Base-by-base conservation (phyloP, 2,797 vertebrate species). In the Pseudochaenichthys georgianus region DNA sequence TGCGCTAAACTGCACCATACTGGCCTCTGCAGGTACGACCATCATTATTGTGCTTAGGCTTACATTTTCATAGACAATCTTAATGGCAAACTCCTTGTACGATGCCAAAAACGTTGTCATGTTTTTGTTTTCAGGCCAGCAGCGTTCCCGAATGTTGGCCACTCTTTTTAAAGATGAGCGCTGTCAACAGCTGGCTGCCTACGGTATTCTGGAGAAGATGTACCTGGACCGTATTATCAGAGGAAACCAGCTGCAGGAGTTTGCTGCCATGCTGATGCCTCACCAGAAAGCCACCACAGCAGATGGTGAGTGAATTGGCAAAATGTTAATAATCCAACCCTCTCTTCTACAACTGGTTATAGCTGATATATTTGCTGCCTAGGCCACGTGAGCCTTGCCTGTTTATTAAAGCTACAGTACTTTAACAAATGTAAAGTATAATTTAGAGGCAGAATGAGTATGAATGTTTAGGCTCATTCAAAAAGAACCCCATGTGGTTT, bases 141-240 rank as follows among this genome's bases (percentile, higher is more conserved):
- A 99, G 87, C 97, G 98, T 21, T 99, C 98, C 67, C 96, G 98
- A n/a, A 99, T 99, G 98, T 91, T 99, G 73, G 98, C 98, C 74
- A 99, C 98, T 0, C 96, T 99, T n/a, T 99, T 99, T 83, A 99
- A 99, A 83, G 98, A 99, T 52, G 98, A 99, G 87, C 96, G 98
- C 68, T 99, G 98, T 90, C 98, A 99, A 90, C 98, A 99, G 89
- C 97, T 99, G 74, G 95, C 98, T 15, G 97, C 98, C 23, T 99
- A 99, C 41, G 98, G 98, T 9, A 99, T 99, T 74, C 88, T 99
- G 74, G 98, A 99, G 94, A 99, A 99, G 80, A 99, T 99, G 98
- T 99, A 99, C 83, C 94, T 99, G 0, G 98, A 99, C 83, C 96
- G 98, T 48, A 99, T 99, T 86, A 99, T 99, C 89, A 93, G 98